Evolutionary conservation across 2,797 vertebrate species (phyloP), one percentile per base, ranked within the genome.

Genomic region (Mus spretus): DNA sequence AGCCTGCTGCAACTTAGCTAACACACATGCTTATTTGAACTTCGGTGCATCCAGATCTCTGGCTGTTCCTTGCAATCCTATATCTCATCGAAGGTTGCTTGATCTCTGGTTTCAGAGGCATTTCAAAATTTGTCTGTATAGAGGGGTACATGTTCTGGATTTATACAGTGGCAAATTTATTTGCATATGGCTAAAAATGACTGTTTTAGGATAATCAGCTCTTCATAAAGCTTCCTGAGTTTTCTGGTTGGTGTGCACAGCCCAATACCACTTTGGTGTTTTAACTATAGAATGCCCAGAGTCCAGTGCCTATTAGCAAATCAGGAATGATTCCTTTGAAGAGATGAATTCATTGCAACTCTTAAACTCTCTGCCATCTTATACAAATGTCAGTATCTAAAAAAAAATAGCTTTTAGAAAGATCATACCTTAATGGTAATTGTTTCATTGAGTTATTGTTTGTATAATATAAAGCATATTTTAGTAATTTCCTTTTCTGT

Each of bases 361-460:
- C 98, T 91, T 98, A 98, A 98, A 98, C 98, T 89, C 40, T 37
- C n/a, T 97, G 98, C 96, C 95, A 98, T 98, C 96, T 97, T 98
- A 98, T 98, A 97, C 98, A 98, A 98, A 96, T 98, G 98, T 98
- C 96, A 97, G 84, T 93, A 78, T 97, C 90, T 98, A 65, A 65
- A 98, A n/a, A 65, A 98, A 98, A 98, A 98, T 89, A 98, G 95
- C 97, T 98, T 98, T 98, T 98, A 97, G 96, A 98, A 98, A 97
- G 94, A 96, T 97, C 74, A 77, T 97, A 93, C 86, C 95, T 98
- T 98, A 94, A 97, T 98, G 94, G 91, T 97, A 97, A 97, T 98
- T 84, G 3, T 98, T 97, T 98, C 98, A 98, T 98, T 98, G 98
- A 97, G 97, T 97, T 98, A 97, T 97, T 98, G 92, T 98, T 98